These are phyloP conservation scores for Virgularia gustaviana DNA, from an alignment of 92 coral and sea anemone species.

Conservation along the genomic window DNA sequence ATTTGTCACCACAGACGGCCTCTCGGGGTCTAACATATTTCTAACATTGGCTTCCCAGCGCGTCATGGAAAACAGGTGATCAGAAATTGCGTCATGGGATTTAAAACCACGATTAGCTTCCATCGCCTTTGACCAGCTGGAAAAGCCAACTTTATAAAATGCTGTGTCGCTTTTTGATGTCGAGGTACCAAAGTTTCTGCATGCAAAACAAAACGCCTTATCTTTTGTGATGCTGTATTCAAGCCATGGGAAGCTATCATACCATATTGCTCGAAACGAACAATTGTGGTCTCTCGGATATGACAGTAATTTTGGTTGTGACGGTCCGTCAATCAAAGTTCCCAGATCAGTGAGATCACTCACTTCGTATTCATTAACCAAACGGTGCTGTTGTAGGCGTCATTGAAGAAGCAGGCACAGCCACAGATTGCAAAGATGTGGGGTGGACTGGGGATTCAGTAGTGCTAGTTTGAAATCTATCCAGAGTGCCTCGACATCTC, in stretches of 20 bases:
- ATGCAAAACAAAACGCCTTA: neutral
- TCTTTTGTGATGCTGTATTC: constrained; percentile 18
- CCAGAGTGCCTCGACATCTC: too few relatives aligned
- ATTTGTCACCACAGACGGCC: constrained; percentile 14
- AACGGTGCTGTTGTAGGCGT: too few relatives aligned
- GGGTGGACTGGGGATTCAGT: too few relatives aligned
- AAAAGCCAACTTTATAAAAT: too few relatives aligned
- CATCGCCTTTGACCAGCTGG: too few relatives aligned
- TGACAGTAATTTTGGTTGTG: neutral
- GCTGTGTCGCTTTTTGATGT: neutral
- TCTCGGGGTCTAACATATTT: constrained; percentile 28
- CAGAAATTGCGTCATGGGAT: constrained; percentile 14
- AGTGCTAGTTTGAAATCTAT: too few relatives aligned
- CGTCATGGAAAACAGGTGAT: constrained; percentile 14
- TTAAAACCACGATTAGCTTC: constrained; percentile 13
- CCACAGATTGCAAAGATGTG: neutral
- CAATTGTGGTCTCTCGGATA: constrained; percentile 13
- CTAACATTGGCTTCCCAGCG: constrained; percentile 4
- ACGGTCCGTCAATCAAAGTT: constrained; percentile 4
- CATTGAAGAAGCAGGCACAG: neutral
- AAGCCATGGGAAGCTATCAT: neutral
- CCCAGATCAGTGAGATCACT: too few relatives aligned
- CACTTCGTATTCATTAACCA: too few relatives aligned
- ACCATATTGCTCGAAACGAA: constrained; percentile 12
- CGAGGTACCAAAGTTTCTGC: constrained; percentile 5